These are phyloP conservation scores for Coenonympha arcania DNA, from an alignment of 2,888 invertebrate genomes.

Conservation along the genomic window DNA sequence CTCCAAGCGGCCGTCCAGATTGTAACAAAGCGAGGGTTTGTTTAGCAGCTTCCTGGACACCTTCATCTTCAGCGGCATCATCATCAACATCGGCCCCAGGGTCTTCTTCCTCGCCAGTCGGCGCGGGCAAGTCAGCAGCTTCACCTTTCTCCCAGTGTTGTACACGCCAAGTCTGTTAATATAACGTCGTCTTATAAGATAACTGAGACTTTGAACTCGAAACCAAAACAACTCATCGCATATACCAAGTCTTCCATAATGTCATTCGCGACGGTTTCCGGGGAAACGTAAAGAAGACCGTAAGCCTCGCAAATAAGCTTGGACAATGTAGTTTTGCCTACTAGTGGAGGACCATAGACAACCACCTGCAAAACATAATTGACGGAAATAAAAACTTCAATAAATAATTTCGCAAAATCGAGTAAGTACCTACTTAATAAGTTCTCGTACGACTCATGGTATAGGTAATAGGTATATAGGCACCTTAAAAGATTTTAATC, in stretches of 20 bases:
- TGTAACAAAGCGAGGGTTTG: slow-evolving; percentile 45
- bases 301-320: slow-evolving; percentile 73
- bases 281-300: slow-evolving; percentile 71
- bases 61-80: slow-evolving; percentile 48
- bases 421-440: no score
- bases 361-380: slow-evolving; percentile 44
- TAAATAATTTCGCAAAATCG: no score
- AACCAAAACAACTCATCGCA: not conserved
- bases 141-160: slow-evolving; percentile 57
- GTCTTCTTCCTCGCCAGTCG: slow-evolving; percentile 46
- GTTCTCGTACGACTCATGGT: no score
- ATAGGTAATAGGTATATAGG: not conserved
- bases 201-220: no score
- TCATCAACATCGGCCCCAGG: slow-evolving; percentile 41
- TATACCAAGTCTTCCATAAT: slow-evolving; percentile 73
- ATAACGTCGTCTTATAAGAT: no score
- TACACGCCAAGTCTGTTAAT: slow-evolving; percentile 55
- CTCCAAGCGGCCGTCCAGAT: slow-evolving; percentile 46
- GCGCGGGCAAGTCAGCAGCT: slow-evolving; percentile 37
- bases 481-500: slow-evolving; percentile 74
- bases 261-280: slow-evolving; percentile 70
- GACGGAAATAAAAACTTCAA: no score
- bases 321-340: slow-evolving; percentile 77
- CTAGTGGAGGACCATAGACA: slow-evolving; percentile 78
- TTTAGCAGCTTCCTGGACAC: slow-evolving; percentile 40